These are phyloP conservation scores for Paramuricea clavata DNA, from an alignment of 92 coral and sea anemone genomes.

Conservation along the genomic window DNA sequence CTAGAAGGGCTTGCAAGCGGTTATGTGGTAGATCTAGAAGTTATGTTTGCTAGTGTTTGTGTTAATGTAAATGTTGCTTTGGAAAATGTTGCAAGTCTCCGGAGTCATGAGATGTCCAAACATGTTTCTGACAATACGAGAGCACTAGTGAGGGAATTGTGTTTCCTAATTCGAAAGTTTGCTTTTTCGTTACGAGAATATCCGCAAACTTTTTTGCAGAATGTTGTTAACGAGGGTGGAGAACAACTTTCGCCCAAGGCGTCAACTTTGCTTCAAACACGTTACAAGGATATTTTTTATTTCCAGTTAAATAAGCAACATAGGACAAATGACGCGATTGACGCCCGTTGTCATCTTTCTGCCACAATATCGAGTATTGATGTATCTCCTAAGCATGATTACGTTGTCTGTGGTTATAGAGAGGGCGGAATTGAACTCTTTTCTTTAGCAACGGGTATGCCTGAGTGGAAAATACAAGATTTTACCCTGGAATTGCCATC, in stretches of 20 bases:
- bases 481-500: slow-evolving; percentile 17
- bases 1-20: background rate
- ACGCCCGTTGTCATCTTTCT: background rate
- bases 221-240: slow-evolving; percentile 63
- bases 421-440: slow-evolving; percentile 62
- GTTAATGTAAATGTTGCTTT: background rate
- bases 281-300: slow-evolving; percentile 50
- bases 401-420: slow-evolving; percentile 65
- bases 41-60: background rate
- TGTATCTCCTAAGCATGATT: slow-evolving; percentile 51
- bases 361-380: slow-evolving; percentile 47
- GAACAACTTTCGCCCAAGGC: slow-evolving; percentile 50
- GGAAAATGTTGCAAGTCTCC: background rate
- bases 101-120: background rate
- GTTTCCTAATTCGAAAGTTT: slow-evolving; percentile 39
- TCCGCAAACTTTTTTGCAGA: slow-evolving; percentile 61
- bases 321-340: slow-evolving; percentile 54
- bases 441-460: slow-evolving; percentile 69
- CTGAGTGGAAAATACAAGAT: slow-evolving; percentile 51
- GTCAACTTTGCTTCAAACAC: slow-evolving; percentile 42
- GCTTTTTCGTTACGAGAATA: slow-evolving; percentile 34
- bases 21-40: background rate
- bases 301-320: slow-evolving; percentile 55
- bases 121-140: background rate
- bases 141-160: background rate